These are phyloP conservation scores for Prinia subflava DNA, from an alignment of 2,113 vertebrate genomes.

Conservation along the genomic window DNA sequence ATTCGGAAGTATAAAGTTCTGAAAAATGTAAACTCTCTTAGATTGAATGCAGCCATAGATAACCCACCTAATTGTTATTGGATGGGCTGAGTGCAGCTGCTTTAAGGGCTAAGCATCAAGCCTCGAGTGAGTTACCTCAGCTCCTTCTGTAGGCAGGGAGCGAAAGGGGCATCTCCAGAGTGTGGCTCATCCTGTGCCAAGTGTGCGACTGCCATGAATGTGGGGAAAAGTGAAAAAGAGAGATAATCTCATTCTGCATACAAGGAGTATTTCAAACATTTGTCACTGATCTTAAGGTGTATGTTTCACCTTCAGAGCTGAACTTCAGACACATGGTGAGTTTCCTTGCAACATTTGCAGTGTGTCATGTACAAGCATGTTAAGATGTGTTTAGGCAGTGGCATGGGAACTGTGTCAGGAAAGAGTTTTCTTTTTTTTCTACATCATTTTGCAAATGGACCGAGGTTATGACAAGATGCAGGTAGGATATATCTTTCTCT, in stretches of 20 bases:
- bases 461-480: background rate
- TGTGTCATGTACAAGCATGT: background rate
- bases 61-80: background rate
- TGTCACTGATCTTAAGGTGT: background rate
- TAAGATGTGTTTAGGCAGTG: background rate
- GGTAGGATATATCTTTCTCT: background rate
- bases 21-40: background rate
- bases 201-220: background rate
- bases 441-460: background rate
- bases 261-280: background rate
- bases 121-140: background rate
- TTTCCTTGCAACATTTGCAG: background rate
- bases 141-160: background rate
- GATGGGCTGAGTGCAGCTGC: background rate
- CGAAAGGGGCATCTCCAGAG: background rate
- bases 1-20: background rate
- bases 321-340: background rate
- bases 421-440: background rate
- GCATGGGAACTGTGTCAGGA: background rate
- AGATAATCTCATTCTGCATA: background rate
- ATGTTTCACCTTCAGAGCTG: background rate
- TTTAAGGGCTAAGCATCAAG: background rate
- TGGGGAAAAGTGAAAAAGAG: background rate
- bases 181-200: background rate
- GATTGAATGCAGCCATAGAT: background rate